Evolutionary conservation across 2,888 invertebrate genomes (phyloP).

Genomic region (Tachina fera): DNA sequence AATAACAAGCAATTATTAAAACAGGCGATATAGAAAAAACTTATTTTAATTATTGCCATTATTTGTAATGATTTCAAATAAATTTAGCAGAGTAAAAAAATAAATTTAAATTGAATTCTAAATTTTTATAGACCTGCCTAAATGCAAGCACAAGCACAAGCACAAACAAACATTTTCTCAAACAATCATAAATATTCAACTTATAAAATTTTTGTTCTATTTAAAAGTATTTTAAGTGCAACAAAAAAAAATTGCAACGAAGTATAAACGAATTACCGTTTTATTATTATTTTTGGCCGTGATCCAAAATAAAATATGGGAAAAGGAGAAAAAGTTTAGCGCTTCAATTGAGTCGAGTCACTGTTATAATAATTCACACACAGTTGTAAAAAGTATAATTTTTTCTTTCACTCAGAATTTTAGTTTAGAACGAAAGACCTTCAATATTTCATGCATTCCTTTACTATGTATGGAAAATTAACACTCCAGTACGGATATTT

Average conservation of each 20-base stretch:
- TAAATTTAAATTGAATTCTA: constrained; percentile 29
- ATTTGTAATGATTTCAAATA: constrained; percentile 59
- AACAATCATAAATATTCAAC: constrained; percentile 37
- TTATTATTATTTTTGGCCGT: constrained; percentile 66
- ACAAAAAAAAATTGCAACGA: constrained; percentile 14
- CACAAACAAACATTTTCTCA: not conserved
- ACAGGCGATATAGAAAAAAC: constrained; percentile 36
- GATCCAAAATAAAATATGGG: constrained; percentile 48
- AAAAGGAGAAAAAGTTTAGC: constrained; percentile 54
- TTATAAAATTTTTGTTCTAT: constrained; percentile 49
- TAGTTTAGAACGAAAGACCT: constrained; percentile 20
- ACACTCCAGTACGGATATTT: constrained; percentile 22
- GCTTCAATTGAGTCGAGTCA: constrained; percentile 67
- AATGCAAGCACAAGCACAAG: not conserved
- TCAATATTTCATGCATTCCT: constrained; percentile 44
- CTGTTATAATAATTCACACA: constrained; percentile 69
- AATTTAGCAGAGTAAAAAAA: constrained; percentile 24
- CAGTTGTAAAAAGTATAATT: constrained; percentile 54
- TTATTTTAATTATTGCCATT: constrained; percentile 65
- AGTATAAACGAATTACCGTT: constrained; percentile 63
- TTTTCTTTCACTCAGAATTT: constrained; percentile 17
- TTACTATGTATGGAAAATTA: constrained; percentile 37
- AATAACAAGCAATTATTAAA: not conserved
- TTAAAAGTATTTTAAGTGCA: constrained; percentile 10
- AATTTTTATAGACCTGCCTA: not conserved